These are phyloP conservation scores for Plecturocebus donacophilus DNA, from an alignment of 2,113 vertebrate species.

Conservation along the genomic window DNA sequence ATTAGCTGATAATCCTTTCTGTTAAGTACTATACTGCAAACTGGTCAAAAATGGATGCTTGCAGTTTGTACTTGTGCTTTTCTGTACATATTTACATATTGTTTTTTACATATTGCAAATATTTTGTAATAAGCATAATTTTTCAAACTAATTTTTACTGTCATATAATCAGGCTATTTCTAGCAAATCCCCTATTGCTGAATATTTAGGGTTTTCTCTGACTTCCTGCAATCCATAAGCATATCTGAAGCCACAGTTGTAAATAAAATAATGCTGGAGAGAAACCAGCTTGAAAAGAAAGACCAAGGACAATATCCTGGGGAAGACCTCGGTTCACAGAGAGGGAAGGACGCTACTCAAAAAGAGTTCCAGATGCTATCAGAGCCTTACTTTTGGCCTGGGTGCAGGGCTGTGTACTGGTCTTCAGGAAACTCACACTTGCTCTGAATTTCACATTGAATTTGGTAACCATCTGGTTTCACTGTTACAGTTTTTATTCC, in stretches of 20 bases:
- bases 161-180: not conserved
- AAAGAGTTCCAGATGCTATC: rapidly evolving
- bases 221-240: not conserved
- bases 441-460: not conserved
- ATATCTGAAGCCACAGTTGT: not conserved
- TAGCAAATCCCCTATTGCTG: not conserved
- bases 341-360: not conserved
- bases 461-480: not conserved
- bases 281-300: not conserved
- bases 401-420: too few relatives aligned
- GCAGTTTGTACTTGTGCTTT: not conserved
- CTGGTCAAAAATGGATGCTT: not conserved
- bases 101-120: too few relatives aligned
- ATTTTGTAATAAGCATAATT: not conserved
- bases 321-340: not conserved
- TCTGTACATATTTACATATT: too few relatives aligned
- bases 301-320: not conserved
- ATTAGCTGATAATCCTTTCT: not conserved
- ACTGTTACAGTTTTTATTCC: not conserved
- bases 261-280: not conserved
- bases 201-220: not conserved
- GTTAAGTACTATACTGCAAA: not conserved
- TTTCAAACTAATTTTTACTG: not conserved
- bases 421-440: not conserved
- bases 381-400: not conserved